phyloP scores from a whole-genome alignment of 2,797 vertebrate species.

The Mus minutoides region DNA sequence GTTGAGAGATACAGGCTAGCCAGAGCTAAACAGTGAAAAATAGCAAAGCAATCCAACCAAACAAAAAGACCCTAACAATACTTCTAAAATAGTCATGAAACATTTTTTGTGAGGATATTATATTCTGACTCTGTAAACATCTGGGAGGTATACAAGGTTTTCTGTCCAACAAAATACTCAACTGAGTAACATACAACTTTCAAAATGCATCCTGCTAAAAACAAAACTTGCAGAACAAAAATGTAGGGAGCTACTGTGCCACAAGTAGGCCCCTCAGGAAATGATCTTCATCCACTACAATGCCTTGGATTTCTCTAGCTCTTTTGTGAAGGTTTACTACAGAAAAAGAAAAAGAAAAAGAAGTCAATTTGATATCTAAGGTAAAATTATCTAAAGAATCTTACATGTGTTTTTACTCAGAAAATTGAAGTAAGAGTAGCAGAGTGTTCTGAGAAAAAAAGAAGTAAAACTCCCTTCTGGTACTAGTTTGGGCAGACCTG shows the following conservation, averaged over 20 bases:
- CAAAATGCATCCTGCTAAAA: slow-evolving; percentile 53
- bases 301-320: not conserved
- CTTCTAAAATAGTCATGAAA: not conserved
- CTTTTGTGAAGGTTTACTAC: slow-evolving; percentile 1
- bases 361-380: not conserved
- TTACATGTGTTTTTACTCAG: slow-evolving; percentile 38
- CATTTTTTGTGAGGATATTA: not conserved
- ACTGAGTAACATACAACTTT: not conserved
- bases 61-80: not conserved
- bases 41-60: not conserved
- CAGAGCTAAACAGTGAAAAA: not conserved
- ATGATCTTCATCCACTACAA: not conserved
- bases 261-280: not conserved
- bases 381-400: slow-evolving; percentile 46
- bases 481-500: not conserved
- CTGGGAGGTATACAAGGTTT: not conserved
- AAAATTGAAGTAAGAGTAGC: not conserved
- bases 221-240: slow-evolving; percentile 20
- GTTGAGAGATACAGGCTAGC: not conserved
- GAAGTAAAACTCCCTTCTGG: slow-evolving; percentile 27
- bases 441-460: not conserved
- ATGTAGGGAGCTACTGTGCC: not conserved
- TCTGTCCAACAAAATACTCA: slow-evolving; percentile 21
- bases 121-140: not conserved
- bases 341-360: not conserved